These are phyloP conservation scores for Alectura lathami DNA, from an alignment of 2,113 vertebrate species.

Conservation along the genomic window DNA sequence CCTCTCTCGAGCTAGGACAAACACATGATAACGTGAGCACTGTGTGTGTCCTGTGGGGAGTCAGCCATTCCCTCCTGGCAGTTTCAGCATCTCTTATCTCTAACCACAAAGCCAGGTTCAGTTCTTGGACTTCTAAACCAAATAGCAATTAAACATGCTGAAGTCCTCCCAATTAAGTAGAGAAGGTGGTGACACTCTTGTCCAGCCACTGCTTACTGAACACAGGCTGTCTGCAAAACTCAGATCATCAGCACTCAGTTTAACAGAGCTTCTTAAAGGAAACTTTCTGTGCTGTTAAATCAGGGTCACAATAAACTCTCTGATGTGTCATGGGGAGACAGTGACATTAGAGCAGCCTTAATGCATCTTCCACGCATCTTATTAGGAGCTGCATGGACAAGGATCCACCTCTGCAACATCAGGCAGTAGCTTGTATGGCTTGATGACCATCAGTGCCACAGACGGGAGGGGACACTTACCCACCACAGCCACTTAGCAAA, in stretches of 20 bases:
- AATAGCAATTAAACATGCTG: background rate
- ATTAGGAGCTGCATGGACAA: background rate
- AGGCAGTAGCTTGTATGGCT: background rate
- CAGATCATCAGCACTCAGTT: background rate
- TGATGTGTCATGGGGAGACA: background rate
- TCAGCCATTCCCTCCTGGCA: background rate
- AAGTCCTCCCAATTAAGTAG: slow-evolving; percentile 13
- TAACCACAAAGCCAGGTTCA: background rate
- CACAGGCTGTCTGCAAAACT: background rate
- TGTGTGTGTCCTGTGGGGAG: background rate
- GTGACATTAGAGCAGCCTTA: background rate
- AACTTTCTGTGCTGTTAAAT: background rate
- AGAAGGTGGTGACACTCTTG: background rate
- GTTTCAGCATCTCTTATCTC: background rate
- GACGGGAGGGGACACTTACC: background rate
- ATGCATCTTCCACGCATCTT: background rate
- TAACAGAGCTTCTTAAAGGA: background rate
- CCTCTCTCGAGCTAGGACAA: background rate
- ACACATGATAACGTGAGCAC: fast-evolving
- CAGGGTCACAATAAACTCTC: background rate
- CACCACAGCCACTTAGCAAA: slow-evolving; percentile 1
- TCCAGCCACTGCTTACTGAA: background rate
- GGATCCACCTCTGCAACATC: background rate
- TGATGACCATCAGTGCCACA: background rate
- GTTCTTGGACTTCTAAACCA: background rate